phyloP scores from a whole-genome alignment of 53 echinoderm and acorn worm species.

The Antedon mediterranea region DNA sequence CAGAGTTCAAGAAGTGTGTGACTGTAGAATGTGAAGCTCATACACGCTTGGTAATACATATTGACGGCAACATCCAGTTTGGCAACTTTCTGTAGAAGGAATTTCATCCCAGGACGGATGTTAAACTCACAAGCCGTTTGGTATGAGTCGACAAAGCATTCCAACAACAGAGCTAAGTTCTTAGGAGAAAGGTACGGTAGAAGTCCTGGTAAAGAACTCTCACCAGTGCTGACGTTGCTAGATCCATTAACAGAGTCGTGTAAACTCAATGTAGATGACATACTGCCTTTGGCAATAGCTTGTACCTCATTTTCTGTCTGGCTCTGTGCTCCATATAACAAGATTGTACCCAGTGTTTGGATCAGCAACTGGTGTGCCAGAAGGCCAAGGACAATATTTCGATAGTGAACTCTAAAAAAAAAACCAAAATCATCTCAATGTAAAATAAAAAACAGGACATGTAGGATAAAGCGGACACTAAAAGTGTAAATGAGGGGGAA shows the following conservation, averaged over 20 bases:
- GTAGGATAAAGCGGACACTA: too few species aligned
- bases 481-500: too few species aligned
- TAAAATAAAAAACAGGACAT: too few species aligned
- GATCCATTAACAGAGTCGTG: conserved; percentile 18
- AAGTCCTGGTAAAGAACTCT: conserved; percentile 75
- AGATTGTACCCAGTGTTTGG: conserved; percentile 89
- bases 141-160: conserved; percentile 97
- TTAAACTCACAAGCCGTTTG: conserved; percentile 93
- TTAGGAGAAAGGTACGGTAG: conserved; percentile 80
- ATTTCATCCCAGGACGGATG: conserved; percentile 85
- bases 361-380: conserved; percentile 86
- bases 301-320: conserved; percentile 54
- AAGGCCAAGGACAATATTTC: conserved; percentile 79
- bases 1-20: conserved; percentile 92
- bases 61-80: conserved; percentile 95
- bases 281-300: conserved; percentile 32
- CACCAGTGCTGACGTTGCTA: conserved; percentile 16
- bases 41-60: conserved; percentile 87
- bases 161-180: conserved; percentile 78
- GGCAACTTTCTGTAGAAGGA: conserved; percentile 94
- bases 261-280: conserved; percentile 28
- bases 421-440: not conserved
- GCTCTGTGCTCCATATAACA: conserved; percentile 85
- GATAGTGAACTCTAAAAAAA: conserved; percentile 64
- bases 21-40: conserved; percentile 97